phyloP scores from a whole-genome alignment of 2,797 vertebrate genomes.

The Darevskia nairensis region DNA sequence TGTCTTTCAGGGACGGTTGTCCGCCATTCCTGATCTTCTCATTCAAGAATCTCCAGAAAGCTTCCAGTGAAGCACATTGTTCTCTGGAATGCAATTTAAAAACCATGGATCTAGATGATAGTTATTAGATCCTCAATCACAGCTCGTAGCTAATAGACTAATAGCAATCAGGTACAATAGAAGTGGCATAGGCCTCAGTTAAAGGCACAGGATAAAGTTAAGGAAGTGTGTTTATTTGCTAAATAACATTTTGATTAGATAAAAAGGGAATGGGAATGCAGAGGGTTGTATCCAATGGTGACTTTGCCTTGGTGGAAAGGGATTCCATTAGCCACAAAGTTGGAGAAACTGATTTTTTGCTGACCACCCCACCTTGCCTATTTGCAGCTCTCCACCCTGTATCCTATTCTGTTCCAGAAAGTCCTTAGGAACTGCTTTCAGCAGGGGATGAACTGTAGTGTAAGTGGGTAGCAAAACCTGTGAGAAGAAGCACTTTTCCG shows the following conservation, averaged over 20 bases:
- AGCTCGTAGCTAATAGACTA: conserved; percentile 67
- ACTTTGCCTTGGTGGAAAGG: no score
- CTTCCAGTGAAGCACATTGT: not conserved
- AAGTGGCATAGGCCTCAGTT: conserved; percentile 64
- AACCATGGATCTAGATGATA: not conserved
- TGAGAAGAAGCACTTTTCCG: no score
- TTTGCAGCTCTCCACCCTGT: no score
- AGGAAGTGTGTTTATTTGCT: conserved; percentile 6
- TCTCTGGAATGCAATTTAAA: not conserved
- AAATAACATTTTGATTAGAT: conserved; percentile 48
- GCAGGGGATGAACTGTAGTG: no score
- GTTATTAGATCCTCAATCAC: not conserved
- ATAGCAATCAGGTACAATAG: conserved; percentile 58
- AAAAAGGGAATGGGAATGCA: conserved; percentile 25
- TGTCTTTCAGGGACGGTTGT: not conserved
- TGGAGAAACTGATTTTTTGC: no score
- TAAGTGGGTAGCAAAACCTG: no score
- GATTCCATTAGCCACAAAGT: no score
- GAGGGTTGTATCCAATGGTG: no score
- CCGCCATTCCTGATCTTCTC: not conserved
- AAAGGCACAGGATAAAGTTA: conserved; percentile 47
- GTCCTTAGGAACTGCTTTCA: no score
- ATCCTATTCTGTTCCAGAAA: no score
- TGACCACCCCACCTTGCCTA: no score
- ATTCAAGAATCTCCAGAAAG: not conserved